Evolutionary conservation across 2,113 vertebrate genomes (phyloP).

Genomic region (Alosa alosa): DNA sequence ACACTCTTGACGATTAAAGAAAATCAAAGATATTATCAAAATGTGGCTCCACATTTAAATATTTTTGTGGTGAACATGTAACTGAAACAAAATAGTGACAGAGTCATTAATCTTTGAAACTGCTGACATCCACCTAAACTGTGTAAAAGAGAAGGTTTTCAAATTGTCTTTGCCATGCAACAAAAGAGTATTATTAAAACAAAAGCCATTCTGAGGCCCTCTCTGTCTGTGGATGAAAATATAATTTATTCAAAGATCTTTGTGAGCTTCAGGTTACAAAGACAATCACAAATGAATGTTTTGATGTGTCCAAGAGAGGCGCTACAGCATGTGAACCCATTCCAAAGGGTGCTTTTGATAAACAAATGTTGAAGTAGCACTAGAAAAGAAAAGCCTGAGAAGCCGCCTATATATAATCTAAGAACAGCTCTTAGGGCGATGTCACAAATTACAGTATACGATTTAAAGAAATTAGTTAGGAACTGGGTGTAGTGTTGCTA

Average conservation of each 20-base stretch:
- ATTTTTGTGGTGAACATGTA: background rate
- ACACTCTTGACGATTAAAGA: background rate
- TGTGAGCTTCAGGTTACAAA: background rate
- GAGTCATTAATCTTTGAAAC: background rate
- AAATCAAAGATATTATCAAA: background rate
- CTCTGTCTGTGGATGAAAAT: background rate
- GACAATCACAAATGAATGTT: background rate
- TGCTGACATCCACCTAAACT: background rate
- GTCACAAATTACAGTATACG: too few species aligned
- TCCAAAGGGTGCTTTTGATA: background rate
- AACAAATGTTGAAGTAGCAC: background rate
- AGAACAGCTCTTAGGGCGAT: too few species aligned
- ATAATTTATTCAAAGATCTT: background rate
- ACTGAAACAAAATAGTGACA: slow-evolving; percentile 7
- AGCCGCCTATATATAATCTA: background rate
- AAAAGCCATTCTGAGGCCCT: background rate
- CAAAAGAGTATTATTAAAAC: background rate
- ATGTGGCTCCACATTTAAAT: background rate
- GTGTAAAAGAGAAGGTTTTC: background rate
- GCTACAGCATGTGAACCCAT: background rate
- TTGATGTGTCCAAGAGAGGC: background rate
- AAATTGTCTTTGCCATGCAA: background rate
- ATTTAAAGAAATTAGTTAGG: background rate
- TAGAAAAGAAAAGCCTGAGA: background rate
- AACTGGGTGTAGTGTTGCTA: too few species aligned